phyloP scores from a whole-genome alignment of 2,113 vertebrate species.

The Vicugna pacos region DNA sequence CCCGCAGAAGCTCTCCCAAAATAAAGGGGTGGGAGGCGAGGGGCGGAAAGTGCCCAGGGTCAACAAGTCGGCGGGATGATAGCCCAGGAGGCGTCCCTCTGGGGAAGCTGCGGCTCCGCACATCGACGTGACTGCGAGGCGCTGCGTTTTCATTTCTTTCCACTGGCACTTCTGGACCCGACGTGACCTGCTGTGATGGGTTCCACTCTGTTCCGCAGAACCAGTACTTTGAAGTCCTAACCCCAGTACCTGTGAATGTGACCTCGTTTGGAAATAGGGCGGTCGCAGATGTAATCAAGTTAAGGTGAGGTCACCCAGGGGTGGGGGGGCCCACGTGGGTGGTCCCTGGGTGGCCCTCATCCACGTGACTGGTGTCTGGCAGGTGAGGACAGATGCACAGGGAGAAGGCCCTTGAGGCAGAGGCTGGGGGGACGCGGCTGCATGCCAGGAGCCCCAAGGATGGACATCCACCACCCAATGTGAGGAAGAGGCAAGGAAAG shows the following conservation, averaged over 20 bases:
- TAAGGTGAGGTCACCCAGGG: neutral
- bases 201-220: neutral
- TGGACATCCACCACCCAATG: rapidly evolving
- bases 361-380: rapidly evolving
- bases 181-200: rapidly evolving
- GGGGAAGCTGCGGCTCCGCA: rapidly evolving
- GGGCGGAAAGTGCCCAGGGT: rapidly evolving
- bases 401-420: rapidly evolving
- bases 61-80: rapidly evolving
- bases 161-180: too few species aligned
- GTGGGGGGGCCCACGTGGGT: too few species aligned
- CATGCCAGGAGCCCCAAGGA: rapidly evolving
- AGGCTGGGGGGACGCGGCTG: rapidly evolving
- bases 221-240: neutral
- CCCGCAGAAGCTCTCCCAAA: neutral
- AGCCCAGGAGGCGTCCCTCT: rapidly evolving
- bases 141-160: too few species aligned
- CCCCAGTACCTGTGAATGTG: rapidly evolving
- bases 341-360: too few species aligned
- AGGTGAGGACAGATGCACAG: rapidly evolving
- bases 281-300: neutral
- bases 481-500: neutral
- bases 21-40: neutral
- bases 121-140: rapidly evolving
- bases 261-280: neutral